Conservation (phyloP, 2,113 vertebrate genomes). For the Thermophis baileyi region DNA sequence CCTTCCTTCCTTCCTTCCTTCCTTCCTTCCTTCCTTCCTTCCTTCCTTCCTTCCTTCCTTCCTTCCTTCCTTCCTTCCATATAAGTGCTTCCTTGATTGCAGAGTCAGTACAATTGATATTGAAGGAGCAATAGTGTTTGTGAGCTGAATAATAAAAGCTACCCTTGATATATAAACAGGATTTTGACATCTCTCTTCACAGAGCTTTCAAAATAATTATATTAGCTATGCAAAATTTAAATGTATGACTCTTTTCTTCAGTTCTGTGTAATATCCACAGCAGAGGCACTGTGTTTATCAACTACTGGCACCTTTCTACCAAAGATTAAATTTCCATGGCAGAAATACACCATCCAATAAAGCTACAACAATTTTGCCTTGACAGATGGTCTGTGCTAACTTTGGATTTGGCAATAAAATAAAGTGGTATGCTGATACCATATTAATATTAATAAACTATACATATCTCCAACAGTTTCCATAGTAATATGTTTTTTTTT, state of each 20-base stretch:
- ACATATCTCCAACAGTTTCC: background rate
- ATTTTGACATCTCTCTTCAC: slow-evolving; percentile 43
- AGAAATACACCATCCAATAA: background rate
- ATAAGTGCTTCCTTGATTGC: slow-evolving; percentile 56
- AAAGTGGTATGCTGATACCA: background rate
- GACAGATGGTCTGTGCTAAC: background rate
- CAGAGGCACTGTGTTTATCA: slow-evolving; percentile 40
- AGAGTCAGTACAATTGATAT: slow-evolving; percentile 57
- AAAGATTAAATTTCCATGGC: slow-evolving; percentile 29
- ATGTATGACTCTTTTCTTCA: slow-evolving; percentile 35
- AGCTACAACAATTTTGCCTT: slow-evolving; percentile 2
- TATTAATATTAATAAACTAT: background rate
- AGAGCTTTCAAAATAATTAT: slow-evolving; percentile 59
- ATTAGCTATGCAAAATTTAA: slow-evolving; percentile 41
- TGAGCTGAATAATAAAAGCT: slow-evolving; percentile 36
- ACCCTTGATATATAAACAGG: slow-evolving; percentile 50
- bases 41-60: background rate
- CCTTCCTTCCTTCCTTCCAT: background rate
- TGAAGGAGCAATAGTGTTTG: slow-evolving; percentile 45
- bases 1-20: background rate
- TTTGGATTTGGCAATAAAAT: slow-evolving; percentile 1
- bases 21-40: background rate
- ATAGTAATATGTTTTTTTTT: background rate
- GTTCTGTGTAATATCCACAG: slow-evolving; percentile 38
- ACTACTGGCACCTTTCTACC: slow-evolving; percentile 31